These are phyloP conservation scores for Zonitis immaculata DNA, from an alignment of 2,888 invertebrate species.

Conservation along the genomic window DNA sequence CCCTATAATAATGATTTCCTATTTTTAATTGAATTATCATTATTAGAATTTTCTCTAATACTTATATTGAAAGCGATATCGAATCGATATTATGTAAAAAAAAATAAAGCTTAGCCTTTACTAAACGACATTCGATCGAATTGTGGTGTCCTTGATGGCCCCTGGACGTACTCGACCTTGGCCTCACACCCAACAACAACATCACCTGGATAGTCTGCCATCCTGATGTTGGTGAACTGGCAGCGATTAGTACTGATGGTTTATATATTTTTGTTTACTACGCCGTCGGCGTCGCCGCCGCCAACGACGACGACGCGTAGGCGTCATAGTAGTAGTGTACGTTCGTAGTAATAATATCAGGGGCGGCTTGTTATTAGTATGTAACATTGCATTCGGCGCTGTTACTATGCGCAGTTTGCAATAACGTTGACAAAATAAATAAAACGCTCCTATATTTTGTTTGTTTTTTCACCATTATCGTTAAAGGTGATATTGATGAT, in stretches of 20 bases:
- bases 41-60: too few relatives aligned
- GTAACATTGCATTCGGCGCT: conserved; percentile 11
- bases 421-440: conserved; percentile 4
- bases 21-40: too few relatives aligned
- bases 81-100: too few relatives aligned
- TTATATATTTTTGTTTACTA: conserved; percentile 4
- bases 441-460: not conserved
- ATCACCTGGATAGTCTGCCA: conserved; percentile 8
- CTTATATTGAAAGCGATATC: too few relatives aligned
- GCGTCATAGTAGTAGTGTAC: conserved; percentile 14
- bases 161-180: conserved; percentile 31
- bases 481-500: conserved; percentile 8
- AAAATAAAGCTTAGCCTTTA: too few relatives aligned
- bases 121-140: too few relatives aligned
- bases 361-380: conserved; percentile 12
- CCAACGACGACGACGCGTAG: too few relatives aligned
- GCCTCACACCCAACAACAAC: conserved; percentile 22
- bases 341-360: conserved; percentile 16
- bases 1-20: not conserved
- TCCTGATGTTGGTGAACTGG: not conserved
- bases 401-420: conserved; percentile 18
- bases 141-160: conserved; percentile 30
- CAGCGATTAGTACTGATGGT: not conserved
- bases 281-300: conserved; percentile 13
- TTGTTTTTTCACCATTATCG: not conserved